Evolutionary conservation across 2,797 vertebrate species (phyloP).

Genomic region (Sebastolobus altivelis): DNA sequence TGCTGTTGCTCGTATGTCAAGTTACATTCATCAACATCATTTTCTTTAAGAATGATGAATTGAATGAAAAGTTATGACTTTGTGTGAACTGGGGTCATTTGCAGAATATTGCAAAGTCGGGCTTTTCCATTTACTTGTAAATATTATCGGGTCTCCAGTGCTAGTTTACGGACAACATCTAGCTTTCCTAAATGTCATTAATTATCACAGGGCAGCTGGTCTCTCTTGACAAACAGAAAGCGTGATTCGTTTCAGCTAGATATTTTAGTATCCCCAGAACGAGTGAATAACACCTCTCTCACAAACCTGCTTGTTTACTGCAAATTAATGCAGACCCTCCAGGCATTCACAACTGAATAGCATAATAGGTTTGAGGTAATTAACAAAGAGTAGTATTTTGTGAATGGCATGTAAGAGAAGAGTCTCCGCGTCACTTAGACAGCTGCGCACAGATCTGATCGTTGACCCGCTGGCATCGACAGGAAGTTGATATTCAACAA

Average conservation of each 20-base stretch:
- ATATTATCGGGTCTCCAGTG: slow-evolving; percentile 7
- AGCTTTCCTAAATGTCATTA: slow-evolving; percentile 15
- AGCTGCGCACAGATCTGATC: slow-evolving; percentile 46
- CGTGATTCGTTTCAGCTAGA: slow-evolving; percentile 14
- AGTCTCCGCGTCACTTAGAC: slow-evolving; percentile 29
- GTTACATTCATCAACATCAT: slow-evolving; percentile 4
- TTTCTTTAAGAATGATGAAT: slow-evolving; percentile 10
- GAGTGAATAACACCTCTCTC: slow-evolving; percentile 30
- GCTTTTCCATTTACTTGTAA: slow-evolving; percentile 24
- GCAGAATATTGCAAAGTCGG: neutral
- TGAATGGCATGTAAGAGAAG: slow-evolving; percentile 46
- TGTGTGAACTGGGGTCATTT: neutral
- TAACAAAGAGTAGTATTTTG: slow-evolving; percentile 60
- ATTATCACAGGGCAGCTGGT: slow-evolving; percentile 36
- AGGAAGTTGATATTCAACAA: slow-evolving; percentile 47
- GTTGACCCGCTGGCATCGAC: slow-evolving; percentile 44
- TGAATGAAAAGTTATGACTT: neutral
- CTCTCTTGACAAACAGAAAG: slow-evolving; percentile 39
- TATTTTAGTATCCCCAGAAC: slow-evolving; percentile 20
- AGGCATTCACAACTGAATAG: slow-evolving; percentile 28
- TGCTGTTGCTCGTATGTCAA: slow-evolving; percentile 15
- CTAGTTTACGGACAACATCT: slow-evolving; percentile 6
- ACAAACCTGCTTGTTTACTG: slow-evolving; percentile 48
- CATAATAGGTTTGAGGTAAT: slow-evolving; percentile 56
- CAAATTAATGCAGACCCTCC: slow-evolving; percentile 48